phyloP scores from a whole-genome alignment of 2,113 vertebrate genomes.

The Sylvilagus bachmani region DNA sequence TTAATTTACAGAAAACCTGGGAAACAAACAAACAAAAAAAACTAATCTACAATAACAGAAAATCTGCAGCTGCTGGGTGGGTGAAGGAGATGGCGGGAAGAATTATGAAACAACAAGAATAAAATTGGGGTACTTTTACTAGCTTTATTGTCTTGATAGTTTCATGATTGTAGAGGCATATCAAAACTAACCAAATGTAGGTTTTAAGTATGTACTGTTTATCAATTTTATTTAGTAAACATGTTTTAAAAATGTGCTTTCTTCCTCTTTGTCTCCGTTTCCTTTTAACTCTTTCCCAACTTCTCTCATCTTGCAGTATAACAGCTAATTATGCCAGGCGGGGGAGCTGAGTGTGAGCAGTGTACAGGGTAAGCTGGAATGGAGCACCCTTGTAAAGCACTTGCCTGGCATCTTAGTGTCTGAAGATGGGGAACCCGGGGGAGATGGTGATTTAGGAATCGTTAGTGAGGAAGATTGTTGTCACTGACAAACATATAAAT shows the following conservation, averaged over 20 bases:
- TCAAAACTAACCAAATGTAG: neutral
- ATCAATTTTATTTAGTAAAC: neutral
- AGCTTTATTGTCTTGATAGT: neutral
- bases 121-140: neutral
- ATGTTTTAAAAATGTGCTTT: neutral
- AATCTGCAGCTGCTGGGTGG: too few relatives aligned
- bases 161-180: neutral
- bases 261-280: neutral
- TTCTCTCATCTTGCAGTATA: neutral
- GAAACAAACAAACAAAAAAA: neutral
- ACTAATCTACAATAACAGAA: neutral
- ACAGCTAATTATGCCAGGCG: neutral
- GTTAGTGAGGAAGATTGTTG: neutral
- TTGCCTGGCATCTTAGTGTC: neutral
- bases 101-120: neutral
- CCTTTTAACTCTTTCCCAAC: neutral
- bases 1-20: neutral
- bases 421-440: fast-evolving
- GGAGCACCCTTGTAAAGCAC: neutral
- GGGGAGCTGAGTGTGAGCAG: neutral
- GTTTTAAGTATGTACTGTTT: neutral
- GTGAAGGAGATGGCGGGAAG: neutral
- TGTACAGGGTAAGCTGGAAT: too few relatives aligned
- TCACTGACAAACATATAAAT: neutral
- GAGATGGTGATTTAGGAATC: too few relatives aligned